Evolutionary conservation across 2,113 vertebrate genomes (phyloP).

Genomic region (Haemorhous mexicanus): DNA sequence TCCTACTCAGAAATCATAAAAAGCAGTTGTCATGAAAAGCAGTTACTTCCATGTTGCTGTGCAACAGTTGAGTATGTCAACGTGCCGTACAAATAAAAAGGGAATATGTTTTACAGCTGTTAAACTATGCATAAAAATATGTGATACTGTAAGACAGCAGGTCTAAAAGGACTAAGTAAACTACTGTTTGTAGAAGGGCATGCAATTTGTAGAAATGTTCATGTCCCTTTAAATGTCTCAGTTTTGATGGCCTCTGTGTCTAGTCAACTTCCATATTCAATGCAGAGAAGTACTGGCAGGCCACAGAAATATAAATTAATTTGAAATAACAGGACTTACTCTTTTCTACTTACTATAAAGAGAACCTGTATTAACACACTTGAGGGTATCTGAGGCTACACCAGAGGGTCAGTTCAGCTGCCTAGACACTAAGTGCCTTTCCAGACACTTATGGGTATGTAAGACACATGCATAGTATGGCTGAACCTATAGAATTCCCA

Average conservation of each 20-base stretch:
- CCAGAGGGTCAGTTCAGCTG: not conserved
- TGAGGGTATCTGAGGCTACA: not conserved
- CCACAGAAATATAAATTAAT: not conserved
- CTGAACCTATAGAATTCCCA: not conserved
- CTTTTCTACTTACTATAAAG: not conserved
- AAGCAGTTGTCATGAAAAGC: conserved; percentile 12
- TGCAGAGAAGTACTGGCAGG: not conserved
- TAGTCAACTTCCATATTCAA: not conserved
- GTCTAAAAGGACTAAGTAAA: not conserved
- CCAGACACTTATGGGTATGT: accelerated
- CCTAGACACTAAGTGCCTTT: not conserved
- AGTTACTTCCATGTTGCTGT: conserved; percentile 21
- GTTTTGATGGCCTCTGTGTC: not conserved
- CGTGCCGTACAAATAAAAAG: conserved; percentile 20
- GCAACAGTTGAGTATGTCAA: conserved; percentile 21
- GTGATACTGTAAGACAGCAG: not conserved
- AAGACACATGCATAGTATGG: not conserved
- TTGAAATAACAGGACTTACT: not conserved
- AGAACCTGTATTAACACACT: not conserved
- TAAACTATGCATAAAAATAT: not conserved
- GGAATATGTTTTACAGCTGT: conserved; percentile 23
- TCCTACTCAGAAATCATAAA: conserved; percentile 39
- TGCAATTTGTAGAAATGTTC: not conserved
- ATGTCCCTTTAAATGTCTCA: not conserved
- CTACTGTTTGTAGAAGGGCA: not conserved